These are phyloP conservation scores for Lamprotornis superbus DNA, from an alignment of 2,113 vertebrate genomes.

Conservation along the genomic window DNA sequence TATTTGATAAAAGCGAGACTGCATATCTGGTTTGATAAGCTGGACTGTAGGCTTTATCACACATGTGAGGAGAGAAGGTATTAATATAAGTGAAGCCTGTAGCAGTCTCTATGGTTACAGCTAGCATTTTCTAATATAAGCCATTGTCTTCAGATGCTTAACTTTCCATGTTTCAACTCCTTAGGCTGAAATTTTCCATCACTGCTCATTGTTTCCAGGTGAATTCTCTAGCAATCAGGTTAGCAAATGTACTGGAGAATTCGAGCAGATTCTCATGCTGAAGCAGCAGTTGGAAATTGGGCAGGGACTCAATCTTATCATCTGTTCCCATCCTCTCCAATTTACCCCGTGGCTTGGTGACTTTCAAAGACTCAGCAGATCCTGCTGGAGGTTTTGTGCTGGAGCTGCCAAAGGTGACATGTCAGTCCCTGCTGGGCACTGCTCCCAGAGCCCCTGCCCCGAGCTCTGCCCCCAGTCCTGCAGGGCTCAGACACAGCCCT, in stretches of 20 bases:
- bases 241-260: conserved; percentile 50
- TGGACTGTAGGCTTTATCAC: background rate
- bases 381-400: background rate
- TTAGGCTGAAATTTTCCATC: conserved; percentile 62
- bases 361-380: background rate
- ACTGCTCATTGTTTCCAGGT: conserved; percentile 54
- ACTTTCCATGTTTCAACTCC: conserved; percentile 38
- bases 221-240: conserved; percentile 43
- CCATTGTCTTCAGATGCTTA: conserved; percentile 61
- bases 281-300: background rate
- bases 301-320: background rate
- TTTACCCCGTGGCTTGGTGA: background rate
- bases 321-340: background rate
- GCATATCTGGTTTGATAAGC: background rate
- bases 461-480: background rate
- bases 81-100: conserved; percentile 34
- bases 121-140: conserved; percentile 51
- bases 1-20: background rate
- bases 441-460: background rate
- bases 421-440: background rate
- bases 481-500: background rate
- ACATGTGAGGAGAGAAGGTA: background rate
- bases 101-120: conserved; percentile 65
- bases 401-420: background rate
- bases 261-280: conserved; percentile 8